Evolutionary conservation across 1,140 invertebrate species (phyloP), one percentile per base, ranked within the genome.

Genomic region (Neodiprion virginianus): DNA sequence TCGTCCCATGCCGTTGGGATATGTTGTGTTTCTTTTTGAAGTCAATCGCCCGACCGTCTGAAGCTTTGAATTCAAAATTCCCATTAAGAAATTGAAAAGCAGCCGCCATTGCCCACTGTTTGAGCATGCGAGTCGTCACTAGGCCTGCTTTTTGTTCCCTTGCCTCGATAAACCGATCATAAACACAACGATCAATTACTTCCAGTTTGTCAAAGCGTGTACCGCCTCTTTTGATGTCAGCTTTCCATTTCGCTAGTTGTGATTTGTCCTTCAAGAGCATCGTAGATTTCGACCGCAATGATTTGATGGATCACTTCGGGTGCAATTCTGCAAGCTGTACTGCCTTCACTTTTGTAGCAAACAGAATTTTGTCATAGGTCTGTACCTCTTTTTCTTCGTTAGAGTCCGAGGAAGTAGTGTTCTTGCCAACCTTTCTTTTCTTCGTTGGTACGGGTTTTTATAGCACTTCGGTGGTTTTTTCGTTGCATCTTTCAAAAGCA

Each of bases 1-100:
- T 53, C 5, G 80, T 82, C 11, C 80, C 72, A 77, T 82, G 79
- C 72, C 78, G 21, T 72, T 77, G 75, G 40, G 68, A 48, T 70
- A 82, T 82, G 48, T 23, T 61, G 72, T 78, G 71, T 49, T 53
- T 68, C 48, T 73, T 3, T 72, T 82, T 82, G 21, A 82, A 78
- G n/a, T 73, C 72, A 40, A 23, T 48, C 8, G 74, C 76, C 78
- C 80, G 78, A 14, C 17, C 11, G 65, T 75, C 17, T 12, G 72
- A 75, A 14, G 75, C 79, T 69, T 71, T 75, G 69, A 79, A 80
- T 40, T 71, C n/a, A 69, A 80, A 79, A 70, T 71, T 14, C n/a
- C 1, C 50, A 53, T 53, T 1, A 14, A 53, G 8, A 53, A 53
- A 53, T 53, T 53, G 50, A 53, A 53, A 53, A 53, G 14, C 50